A percentile compares a stretch with the other conserved stretches of the same genome.
Evolutionary conservation across 2,113 vertebrate species (phyloP).

Genomic region (Menidia beryllina): DNA sequence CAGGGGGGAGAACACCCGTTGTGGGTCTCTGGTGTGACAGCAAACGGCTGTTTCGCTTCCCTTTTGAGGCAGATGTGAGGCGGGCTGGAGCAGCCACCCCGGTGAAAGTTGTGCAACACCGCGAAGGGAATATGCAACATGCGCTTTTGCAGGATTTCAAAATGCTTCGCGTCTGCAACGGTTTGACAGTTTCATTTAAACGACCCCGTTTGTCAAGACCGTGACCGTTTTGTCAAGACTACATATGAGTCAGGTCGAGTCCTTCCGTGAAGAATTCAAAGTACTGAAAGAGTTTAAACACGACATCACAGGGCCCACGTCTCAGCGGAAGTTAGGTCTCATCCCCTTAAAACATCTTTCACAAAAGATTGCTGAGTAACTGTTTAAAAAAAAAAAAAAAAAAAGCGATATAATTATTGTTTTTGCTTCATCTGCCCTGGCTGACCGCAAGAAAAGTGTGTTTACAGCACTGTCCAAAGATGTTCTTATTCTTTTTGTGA

Average conservation of each 20-base stretch:
- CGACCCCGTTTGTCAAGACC: neutral
- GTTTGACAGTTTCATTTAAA: neutral
- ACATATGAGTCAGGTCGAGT: neutral
- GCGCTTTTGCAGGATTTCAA: conserved; percentile 39
- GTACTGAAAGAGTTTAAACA: neutral
- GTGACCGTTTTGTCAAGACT: neutral
- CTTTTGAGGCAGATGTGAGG: conserved; percentile 45
- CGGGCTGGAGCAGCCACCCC: conserved; percentile 45
- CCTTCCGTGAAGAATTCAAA: neutral
- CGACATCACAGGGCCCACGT: neutral
- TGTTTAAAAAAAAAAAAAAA: no score
- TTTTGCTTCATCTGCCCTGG: neutral
- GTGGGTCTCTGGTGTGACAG: conserved; percentile 10
- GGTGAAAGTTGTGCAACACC: conserved; percentile 57
- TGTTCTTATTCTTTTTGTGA: conserved; percentile 23
- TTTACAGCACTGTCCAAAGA: conserved; percentile 6
- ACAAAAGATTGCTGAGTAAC: conserved; percentile 12
- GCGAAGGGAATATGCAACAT: conserved; percentile 35
- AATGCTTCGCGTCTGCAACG: neutral
- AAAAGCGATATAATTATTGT: neutral
- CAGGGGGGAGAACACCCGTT: neutral
- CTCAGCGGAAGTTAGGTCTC: conserved; percentile 40
- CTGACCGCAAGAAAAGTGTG: neutral
- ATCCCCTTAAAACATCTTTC: neutral
- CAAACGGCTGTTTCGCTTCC: conserved; percentile 78